Evolutionary conservation across 2,113 vertebrate species (phyloP).

Genomic region (Carettochelys insculpta): DNA sequence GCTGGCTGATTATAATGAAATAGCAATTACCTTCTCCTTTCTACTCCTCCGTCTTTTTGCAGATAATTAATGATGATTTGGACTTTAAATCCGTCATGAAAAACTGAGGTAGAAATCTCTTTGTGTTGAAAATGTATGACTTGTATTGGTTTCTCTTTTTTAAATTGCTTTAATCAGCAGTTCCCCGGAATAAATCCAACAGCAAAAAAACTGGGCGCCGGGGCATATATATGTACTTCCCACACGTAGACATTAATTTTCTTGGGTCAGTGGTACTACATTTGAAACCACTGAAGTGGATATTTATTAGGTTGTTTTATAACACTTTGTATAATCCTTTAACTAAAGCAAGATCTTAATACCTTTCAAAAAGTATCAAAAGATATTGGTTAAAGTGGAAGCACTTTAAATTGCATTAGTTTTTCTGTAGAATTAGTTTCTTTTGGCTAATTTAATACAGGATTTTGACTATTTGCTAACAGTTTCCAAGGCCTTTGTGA

Average conservation of each 20-base stretch:
- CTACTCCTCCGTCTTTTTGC: neutral
- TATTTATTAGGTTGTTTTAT: neutral
- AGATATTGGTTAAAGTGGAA: neutral
- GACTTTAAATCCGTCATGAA: conserved; percentile 2
- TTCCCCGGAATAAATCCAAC: neutral
- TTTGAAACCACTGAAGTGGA: neutral
- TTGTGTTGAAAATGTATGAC: conserved; percentile 6
- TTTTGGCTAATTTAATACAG: neutral
- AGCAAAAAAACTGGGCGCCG: neutral
- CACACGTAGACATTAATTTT: neutral
- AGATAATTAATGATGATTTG: neutral
- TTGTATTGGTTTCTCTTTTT: neutral
- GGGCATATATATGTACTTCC: neutral
- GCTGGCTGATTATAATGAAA: conserved; percentile 45
- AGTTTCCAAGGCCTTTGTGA: neutral
- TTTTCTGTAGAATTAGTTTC: neutral
- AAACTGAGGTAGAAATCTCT: conserved; percentile 39
- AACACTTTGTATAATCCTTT: neutral
- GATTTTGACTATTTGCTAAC: neutral
- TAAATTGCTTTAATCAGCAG: conserved; percentile 4
- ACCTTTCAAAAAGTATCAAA: neutral
- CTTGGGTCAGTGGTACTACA: neutral
- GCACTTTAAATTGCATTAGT: neutral
- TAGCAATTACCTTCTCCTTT: conserved; percentile 16
- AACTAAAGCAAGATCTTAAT: neutral